phyloP scores from a whole-genome alignment of 1,140 invertebrate genomes.

The Mercenaria mercenaria region DNA sequence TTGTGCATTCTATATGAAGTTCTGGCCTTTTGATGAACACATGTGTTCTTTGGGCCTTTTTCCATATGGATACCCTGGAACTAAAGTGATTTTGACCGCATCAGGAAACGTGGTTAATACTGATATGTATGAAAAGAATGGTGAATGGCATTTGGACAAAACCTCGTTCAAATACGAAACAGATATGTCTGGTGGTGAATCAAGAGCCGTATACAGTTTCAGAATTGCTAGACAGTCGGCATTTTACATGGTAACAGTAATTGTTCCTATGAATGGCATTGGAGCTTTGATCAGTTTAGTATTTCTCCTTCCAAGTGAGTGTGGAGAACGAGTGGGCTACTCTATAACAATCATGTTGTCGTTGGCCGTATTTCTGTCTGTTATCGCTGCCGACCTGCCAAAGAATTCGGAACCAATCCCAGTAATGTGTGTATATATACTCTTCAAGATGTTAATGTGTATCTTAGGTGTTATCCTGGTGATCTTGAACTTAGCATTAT shows the following conservation, averaged over 20 bases:
- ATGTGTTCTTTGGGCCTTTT: not conserved
- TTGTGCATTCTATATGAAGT: constrained; percentile 20
- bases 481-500: constrained; percentile 11
- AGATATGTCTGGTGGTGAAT: not conserved
- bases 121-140: not conserved
- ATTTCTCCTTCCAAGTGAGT: constrained; percentile 88
- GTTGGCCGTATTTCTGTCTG: constrained; percentile 88
- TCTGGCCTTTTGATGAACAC: constrained; percentile 29
- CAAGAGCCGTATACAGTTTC: not conserved
- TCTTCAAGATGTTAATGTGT: constrained; percentile 14
- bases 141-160: constrained; percentile 8
- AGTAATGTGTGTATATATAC: constrained; percentile 82
- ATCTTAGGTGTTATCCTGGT: not conserved
- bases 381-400: constrained; percentile 88
- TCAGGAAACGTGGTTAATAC: not conserved
- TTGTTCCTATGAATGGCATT: constrained; percentile 88
- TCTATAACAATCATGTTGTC: constrained; percentile 88
- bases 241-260: constrained; percentile 87
- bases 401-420: constrained; percentile 87
- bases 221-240: constrained; percentile 64
- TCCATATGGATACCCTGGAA: not conserved
- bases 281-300: constrained; percentile 87
- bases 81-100: not conserved
- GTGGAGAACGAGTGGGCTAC: constrained; percentile 88
- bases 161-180: not conserved